A percentile compares a stretch with the other conserved stretches of the same genome.
Evolutionary conservation across 1,140 invertebrate species (phyloP).

Genomic region (Helicorthomorpha holstii): DNA sequence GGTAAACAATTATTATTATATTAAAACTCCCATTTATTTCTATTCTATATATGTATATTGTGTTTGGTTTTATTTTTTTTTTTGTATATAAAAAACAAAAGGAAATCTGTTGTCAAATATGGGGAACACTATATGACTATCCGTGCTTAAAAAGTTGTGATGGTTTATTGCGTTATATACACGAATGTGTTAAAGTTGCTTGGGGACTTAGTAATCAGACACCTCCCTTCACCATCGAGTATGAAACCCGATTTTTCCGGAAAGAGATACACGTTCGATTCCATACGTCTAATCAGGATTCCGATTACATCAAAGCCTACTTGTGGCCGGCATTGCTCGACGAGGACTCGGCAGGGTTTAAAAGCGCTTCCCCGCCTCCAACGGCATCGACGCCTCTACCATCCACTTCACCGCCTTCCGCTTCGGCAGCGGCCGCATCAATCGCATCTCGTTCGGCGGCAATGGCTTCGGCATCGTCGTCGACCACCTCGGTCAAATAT

Average conservation of each 20-base stretch:
- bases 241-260: slow-evolving; percentile 37
- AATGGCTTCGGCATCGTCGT: too few relatives aligned
- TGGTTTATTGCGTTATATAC: slow-evolving; percentile 41
- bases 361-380: too few relatives aligned
- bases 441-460: too few relatives aligned
- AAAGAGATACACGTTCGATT: slow-evolving; percentile 42
- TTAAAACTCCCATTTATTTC: background rate
- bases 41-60: background rate
- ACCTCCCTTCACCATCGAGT: slow-evolving; percentile 33
- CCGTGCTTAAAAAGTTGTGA: slow-evolving; percentile 44
- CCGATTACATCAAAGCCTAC: slow-evolving; percentile 39
- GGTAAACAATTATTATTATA: slow-evolving; percentile 22
- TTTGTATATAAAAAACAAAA: too few relatives aligned
- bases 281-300: slow-evolving; percentile 39
- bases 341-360: too few relatives aligned
- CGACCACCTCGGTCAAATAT: too few relatives aligned
- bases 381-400: too few relatives aligned
- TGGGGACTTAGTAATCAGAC: slow-evolving; percentile 44
- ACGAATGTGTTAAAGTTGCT: slow-evolving; percentile 42
- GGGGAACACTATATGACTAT: slow-evolving; percentile 54
- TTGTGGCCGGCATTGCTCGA: slow-evolving; percentile 53
- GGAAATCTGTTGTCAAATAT: slow-evolving; percentile 45
- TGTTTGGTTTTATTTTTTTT: background rate
- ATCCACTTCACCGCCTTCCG: too few relatives aligned
- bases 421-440: too few relatives aligned